Percentiles rank a stretch among this genome's conserved stretches.
These are phyloP conservation scores for Drosophila pandora DNA, from an alignment of 1,140 invertebrate genomes.

Conservation along the genomic window DNA sequence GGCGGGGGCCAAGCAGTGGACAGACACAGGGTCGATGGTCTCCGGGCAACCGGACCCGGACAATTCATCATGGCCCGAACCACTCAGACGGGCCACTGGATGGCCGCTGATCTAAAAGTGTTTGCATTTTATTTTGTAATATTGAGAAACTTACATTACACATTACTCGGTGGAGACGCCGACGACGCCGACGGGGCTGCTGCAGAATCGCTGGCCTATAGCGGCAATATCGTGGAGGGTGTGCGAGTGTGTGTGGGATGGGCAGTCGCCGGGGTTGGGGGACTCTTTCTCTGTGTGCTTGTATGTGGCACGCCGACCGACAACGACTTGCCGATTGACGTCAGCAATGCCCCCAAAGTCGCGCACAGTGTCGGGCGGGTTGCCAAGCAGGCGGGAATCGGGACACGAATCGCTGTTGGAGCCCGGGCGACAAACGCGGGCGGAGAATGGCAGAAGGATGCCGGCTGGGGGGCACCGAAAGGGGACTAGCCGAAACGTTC, in stretches of 20 bases:
- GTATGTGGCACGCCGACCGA: conserved; percentile 75
- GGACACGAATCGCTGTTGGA: conserved; percentile 34
- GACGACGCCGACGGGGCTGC: conserved; percentile 58
- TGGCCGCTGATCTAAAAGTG: conserved; percentile 33
- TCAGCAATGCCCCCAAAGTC: conserved; percentile 83
- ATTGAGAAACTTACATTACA: conserved; percentile 46
- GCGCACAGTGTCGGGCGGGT: conserved; percentile 62
- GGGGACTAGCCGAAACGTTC: conserved; percentile 27
- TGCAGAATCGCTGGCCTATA: conserved; percentile 47
- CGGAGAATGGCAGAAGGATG: conserved; percentile 9
- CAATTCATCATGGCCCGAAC: conserved; percentile 41
- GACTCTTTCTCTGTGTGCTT: conserved; percentile 32
- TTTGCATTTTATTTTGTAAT: conserved; percentile 48
- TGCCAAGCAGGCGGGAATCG: conserved; percentile 65
- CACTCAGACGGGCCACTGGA: conserved; percentile 1
- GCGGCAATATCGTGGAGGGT: conserved; percentile 25
- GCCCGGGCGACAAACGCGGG: conserved; percentile 19
- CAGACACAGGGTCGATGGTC: conserved; percentile 31
- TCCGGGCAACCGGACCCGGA: conserved; percentile 13
- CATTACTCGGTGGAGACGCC: conserved; percentile 55
- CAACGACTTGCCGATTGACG: conserved; percentile 77
- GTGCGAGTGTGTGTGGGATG: neutral
- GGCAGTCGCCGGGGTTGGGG: neutral
- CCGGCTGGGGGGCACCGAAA: neutral
- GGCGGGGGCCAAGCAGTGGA: neutral